Percentiles rank a stretch among this genome's conserved stretches.
These are phyloP conservation scores for Eulemur macaco DNA, from an alignment of 2,113 vertebrate genomes.

Conservation along the genomic window DNA sequence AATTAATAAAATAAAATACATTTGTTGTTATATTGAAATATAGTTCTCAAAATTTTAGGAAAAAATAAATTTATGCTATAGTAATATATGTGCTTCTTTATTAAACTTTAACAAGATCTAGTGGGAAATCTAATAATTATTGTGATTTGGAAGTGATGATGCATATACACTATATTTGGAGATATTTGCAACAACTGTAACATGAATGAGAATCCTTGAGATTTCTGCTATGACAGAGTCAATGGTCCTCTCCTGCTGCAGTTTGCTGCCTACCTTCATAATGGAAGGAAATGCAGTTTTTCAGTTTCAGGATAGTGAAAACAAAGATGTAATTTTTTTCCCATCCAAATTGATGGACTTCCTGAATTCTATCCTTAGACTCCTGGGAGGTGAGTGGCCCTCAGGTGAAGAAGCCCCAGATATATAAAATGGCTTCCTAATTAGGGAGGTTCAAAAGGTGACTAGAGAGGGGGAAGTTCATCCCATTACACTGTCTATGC, in stretches of 20 bases:
- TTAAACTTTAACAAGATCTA: not conserved
- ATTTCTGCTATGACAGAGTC: not conserved
- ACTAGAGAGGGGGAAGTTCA: too few species aligned
- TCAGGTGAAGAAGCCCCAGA: not conserved
- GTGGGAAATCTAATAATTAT: not conserved
- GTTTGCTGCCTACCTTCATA: not conserved
- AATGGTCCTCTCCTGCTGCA: accelerated
- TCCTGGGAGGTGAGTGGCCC: not conserved
- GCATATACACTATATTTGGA: not conserved
- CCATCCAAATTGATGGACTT: not conserved
- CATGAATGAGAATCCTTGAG: not conserved
- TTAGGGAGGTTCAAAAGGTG: not conserved
- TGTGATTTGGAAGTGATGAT: not conserved
- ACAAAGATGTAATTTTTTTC: not conserved
- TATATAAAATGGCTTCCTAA: not conserved
- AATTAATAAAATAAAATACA: not conserved
- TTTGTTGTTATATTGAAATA: not conserved
- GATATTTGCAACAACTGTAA: not conserved
- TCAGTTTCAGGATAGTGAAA: not conserved
- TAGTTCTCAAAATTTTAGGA: not conserved
- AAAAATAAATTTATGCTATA: not conserved
- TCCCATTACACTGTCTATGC: not conserved
- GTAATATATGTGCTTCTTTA: not conserved
- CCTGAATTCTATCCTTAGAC: not conserved
- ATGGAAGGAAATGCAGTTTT: not conserved